phyloP scores from a whole-genome alignment of 2,888 invertebrate species.

The Caenorhabditis wallacei region DNA sequence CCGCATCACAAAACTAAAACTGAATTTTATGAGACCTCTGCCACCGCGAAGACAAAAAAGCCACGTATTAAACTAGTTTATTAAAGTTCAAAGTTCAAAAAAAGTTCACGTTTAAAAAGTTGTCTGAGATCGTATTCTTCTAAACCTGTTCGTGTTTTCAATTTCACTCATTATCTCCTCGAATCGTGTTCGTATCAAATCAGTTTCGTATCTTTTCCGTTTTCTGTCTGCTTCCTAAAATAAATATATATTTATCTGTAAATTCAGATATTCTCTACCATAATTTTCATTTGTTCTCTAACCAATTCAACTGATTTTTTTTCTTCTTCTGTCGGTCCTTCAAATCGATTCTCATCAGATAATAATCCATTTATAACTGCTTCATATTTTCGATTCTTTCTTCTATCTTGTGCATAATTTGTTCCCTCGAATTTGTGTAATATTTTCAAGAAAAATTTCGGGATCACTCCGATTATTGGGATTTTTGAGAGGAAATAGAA shows the following conservation, averaged over 20 bases:
- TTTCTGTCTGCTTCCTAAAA: constrained; percentile 53
- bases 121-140: constrained; percentile 62
- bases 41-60: too few species aligned
- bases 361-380: constrained; percentile 47
- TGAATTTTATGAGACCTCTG: too few species aligned
- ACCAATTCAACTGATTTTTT: constrained; percentile 56
- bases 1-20: too few species aligned
- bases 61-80: neutral
- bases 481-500: constrained; percentile 52
- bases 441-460: constrained; percentile 19
- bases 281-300: constrained; percentile 51
- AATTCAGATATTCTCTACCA: constrained; percentile 29
- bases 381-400: constrained; percentile 51
- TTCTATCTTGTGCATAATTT: constrained; percentile 55
- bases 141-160: constrained; percentile 48
- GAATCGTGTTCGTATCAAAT: constrained; percentile 44
- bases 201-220: constrained; percentile 49
- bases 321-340: constrained; percentile 48
- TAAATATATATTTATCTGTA: neutral
- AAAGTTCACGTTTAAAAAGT: constrained; percentile 46
- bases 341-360: constrained; percentile 25
- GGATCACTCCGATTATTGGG: constrained; percentile 36
- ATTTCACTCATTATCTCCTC: constrained; percentile 64
- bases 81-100: neutral
- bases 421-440: constrained; percentile 50